Percentiles rank a stretch among this genome's conserved stretches.
phyloP scores from a whole-genome alignment of 2,797 vertebrate species.

The Ceyx erithaca region DNA sequence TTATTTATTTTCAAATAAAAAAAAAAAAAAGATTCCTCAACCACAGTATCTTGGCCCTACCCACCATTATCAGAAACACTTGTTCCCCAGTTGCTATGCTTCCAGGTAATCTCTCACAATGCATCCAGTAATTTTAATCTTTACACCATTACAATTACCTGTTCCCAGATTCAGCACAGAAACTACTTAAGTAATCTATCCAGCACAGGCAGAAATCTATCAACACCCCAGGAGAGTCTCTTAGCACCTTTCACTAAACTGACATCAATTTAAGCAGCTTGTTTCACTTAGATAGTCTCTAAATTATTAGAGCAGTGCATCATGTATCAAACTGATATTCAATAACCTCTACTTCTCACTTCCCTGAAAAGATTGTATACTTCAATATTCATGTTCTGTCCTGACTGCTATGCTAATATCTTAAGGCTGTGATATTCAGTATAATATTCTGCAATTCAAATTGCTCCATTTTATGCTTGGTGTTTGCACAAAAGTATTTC shows the following conservation, averaged over 20 bases:
- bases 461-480: background rate
- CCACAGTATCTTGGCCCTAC: background rate
- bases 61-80: background rate
- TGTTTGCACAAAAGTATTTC: background rate
- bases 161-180: background rate
- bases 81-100: accelerated
- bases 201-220: background rate
- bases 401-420: background rate
- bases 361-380: background rate
- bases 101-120: background rate
- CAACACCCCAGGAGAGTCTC: background rate
- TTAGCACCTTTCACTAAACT: background rate
- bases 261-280: background rate
- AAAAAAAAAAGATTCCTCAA: background rate
- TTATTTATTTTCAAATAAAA: background rate
- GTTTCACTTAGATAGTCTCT: background rate
- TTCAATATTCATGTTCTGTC: background rate
- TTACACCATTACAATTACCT: background rate
- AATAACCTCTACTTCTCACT: background rate
- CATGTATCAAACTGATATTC: background rate
- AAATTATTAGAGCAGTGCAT: background rate
- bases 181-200: background rate
- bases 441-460: background rate
- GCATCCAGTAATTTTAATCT: background rate
- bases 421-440: background rate